Base-by-base conservation (phyloP, 37 sponge, comb jelly and placozoan genomes). In the Eunapius fragilis region DNA sequence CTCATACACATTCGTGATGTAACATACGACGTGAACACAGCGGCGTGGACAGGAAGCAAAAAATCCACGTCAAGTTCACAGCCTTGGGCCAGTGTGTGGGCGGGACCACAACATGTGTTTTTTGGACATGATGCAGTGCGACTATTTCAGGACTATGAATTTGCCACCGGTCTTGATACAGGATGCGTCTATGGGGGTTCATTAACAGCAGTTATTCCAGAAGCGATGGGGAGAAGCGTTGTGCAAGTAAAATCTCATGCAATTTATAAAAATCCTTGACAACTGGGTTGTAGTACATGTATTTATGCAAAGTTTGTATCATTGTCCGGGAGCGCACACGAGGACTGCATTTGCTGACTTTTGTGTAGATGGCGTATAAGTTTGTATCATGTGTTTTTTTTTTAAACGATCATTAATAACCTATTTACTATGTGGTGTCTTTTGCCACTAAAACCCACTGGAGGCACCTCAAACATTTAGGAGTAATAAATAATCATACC, bases 91-190 rank as follows among this genome's bases (percentile, higher is more conserved):
- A 70, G 82, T 36, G 74, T 36, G 50, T 95, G 96, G 96, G 37
- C 68, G 2, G 96, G 96, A n/a, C 93, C 93, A 22, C 81, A 77
- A 0, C 96, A 95, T 82, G 84, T 95, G 12, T 95, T 90, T 74
- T 95, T 92, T 84, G 96, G 96, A 28, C 96, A 95, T 72, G 96
- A 95, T 82, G 96, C 96, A 22, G 24, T 25, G 13, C 71, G 94
- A 23, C 67, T 47, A 3, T 80, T 90, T 10, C 93, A 95, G 85
- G 38, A 50, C 6, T 81, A 82, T 37, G 37, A 74, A 14, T 85
- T 75, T 74, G 94, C 96, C 19, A 95, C 96, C 25, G 96, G 93
- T 3, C 81, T 95, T 67, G 96, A 95, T 45, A 92, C 96, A 23
- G 96, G 86, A 12, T 95, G 96, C 87, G 93, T 92, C 7, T 95